phyloP scores from a whole-genome alignment of 2,888 invertebrate genomes.

The Hirtodrosophila alboralis region DNA sequence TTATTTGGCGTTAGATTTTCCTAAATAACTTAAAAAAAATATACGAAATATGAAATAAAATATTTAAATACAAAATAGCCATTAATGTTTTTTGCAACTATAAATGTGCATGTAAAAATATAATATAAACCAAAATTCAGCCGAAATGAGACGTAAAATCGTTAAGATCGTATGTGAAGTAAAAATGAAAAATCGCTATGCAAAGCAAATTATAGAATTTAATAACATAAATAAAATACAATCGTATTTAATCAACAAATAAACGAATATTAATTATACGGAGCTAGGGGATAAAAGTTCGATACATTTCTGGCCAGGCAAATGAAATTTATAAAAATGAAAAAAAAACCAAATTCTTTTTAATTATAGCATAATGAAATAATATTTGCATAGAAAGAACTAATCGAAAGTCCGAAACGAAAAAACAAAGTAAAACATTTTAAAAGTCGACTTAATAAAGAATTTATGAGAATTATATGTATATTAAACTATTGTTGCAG shows the following conservation, averaged over 20 bases:
- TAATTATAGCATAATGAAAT: conserved; percentile 62
- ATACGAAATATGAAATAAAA: conserved; percentile 53
- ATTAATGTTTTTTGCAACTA: conserved; percentile 76
- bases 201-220: conserved; percentile 79
- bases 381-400: conserved; percentile 75
- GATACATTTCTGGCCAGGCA: conserved; percentile 30
- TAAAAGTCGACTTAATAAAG: conserved; percentile 82
- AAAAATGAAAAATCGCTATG: conserved; percentile 49
- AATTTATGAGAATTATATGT: conserved; percentile 81
- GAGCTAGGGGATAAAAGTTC: conserved; percentile 34
- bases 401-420: conserved; percentile 58
- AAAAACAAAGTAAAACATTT: conserved; percentile 65
- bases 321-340: conserved; percentile 46
- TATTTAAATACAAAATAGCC: conserved; percentile 65
- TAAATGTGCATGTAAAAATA: conserved; percentile 76
- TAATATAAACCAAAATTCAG: conserved; percentile 33
- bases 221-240: conserved; percentile 62
- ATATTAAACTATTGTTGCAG: conserved; percentile 48
- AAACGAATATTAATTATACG: conserved; percentile 55
- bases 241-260: conserved; percentile 67
- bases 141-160: conserved; percentile 21
- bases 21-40: conserved; percentile 48
- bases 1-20: conserved; percentile 39
- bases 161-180: conserved; percentile 43
- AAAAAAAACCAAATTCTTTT: too few species aligned